These are phyloP conservation scores for Sminthurides bifidus DNA, from an alignment of 1,140 invertebrate genomes.

Conservation along the genomic window DNA sequence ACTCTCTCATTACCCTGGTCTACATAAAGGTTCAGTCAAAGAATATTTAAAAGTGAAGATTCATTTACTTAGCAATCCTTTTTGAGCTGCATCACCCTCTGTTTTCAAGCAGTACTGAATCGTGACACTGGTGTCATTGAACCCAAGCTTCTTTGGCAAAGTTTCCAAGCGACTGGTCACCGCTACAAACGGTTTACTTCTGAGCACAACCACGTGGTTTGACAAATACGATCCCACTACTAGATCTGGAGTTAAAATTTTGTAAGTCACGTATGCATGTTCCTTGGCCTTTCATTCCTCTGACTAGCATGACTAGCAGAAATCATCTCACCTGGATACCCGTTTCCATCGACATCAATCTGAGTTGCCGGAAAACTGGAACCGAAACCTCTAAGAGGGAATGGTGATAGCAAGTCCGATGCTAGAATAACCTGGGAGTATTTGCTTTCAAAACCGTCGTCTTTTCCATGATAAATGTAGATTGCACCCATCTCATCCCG, in stretches of 20 bases:
- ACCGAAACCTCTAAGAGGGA: slow-evolving; percentile 37
- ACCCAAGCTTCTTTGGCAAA: not conserved
- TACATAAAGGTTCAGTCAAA: too few species aligned
- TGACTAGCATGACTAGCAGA: too few species aligned
- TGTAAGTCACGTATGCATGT: too few species aligned
- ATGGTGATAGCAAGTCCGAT: slow-evolving; percentile 7
- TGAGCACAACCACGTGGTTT: slow-evolving; percentile 30
- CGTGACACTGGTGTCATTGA: slow-evolving; percentile 7
- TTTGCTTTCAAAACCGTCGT: slow-evolving; percentile 5
- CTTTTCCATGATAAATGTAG: slow-evolving; percentile 44
- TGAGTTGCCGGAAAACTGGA: slow-evolving; percentile 40
- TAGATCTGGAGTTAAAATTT: slow-evolving; percentile 28
- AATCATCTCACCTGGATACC: too few species aligned
- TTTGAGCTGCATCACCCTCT: too few species aligned
- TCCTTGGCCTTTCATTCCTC: too few species aligned
- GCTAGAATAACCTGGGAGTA: slow-evolving; percentile 22
- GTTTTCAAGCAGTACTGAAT: slow-evolving; percentile 13
- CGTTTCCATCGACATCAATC: slow-evolving; percentile 40
- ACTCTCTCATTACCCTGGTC: too few species aligned
- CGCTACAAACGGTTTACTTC: slow-evolving; percentile 27
- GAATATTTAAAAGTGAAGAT: too few species aligned
- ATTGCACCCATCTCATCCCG: slow-evolving; percentile 39
- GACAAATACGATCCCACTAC: slow-evolving; percentile 33
- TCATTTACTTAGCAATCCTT: too few species aligned
- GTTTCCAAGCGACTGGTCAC: slow-evolving; percentile 4